Base-by-base conservation (phyloP, 2,113 vertebrate genomes). In the Numenius arquata region DNA sequence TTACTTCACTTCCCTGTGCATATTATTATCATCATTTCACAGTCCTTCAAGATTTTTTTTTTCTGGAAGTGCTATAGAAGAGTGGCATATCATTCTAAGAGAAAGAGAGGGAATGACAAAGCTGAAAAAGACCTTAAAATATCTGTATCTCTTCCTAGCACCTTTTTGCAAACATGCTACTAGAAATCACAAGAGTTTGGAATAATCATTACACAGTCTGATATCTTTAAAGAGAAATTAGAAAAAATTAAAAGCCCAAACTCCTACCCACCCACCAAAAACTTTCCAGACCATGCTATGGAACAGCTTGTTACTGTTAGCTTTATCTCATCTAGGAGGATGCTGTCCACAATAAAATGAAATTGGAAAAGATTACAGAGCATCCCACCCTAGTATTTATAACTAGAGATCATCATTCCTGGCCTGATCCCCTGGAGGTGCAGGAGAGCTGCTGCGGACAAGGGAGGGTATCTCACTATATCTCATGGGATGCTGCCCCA, bases 381-480 rank as follows among this genome's bases (percentile, higher is more conserved):
- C 3, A 3, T 70, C 48, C 8, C 12, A 40, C 32, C 6, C 15
- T 75, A 8, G 15, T 53, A 23, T 38, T 65, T 63, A 11, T 48
- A 34, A 48, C 18, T 4, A 16, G 26, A 41, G 8, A 36, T 66
- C 6, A 8, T 59, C 3, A n/a, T 56, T 85, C n/a, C 27, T 65
- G 14, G 26, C 22, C 22, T 63, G 32, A 8, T 43, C 1, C 6
- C 17, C 17, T 32, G 25, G 50, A 70, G 45, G 16, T 32, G 32
- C 65, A 74, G 32, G 17, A 61, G 15, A 70, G 12, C 11, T 70
- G 29, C 40, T 61, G 14, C 0, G 1, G 25, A 34, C 6, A 32
- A 67, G 17, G 17, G 27, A 79, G 32, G 11, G 21, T 0, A 1
- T 45, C 23, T 38, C 13, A 0, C 9, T 38, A 0, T 20, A 62